Percentiles rank a stretch among this genome's conserved stretches.
These are phyloP conservation scores for Hypomecis punctinalis DNA, from an alignment of 2,888 invertebrate genomes.

Conservation along the genomic window DNA sequence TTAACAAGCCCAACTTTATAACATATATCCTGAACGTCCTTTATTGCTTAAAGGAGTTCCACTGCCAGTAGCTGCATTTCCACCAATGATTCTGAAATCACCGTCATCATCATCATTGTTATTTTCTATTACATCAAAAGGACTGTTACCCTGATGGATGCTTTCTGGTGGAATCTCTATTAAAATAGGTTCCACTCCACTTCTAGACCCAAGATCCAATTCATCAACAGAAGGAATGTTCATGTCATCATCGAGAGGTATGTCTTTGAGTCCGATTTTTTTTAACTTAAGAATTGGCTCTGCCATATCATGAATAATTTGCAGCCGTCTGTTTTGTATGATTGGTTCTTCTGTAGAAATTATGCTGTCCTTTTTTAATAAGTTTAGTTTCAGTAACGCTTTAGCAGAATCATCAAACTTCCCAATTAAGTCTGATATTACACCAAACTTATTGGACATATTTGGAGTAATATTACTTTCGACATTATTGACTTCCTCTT, in stretches of 20 bases:
- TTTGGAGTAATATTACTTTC: background rate
- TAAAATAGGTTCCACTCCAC: background rate
- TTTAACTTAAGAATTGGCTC: background rate
- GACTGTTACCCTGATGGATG: background rate
- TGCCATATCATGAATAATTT: background rate
- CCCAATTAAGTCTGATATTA: background rate
- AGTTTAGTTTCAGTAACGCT: background rate
- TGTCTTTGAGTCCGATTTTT: background rate
- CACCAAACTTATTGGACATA: background rate
- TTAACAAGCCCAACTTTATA: background rate
- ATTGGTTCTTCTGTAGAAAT: background rate
- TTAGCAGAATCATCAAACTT: background rate
- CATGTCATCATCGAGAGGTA: background rate
- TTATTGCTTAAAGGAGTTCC: constrained; percentile 66
- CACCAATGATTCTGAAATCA: constrained; percentile 64
- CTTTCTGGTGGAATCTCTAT: background rate
- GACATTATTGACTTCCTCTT: background rate
- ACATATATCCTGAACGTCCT: constrained; percentile 59
- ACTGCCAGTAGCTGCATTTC: constrained; percentile 68
- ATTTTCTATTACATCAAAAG: constrained; percentile 2
- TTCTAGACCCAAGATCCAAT: constrained; percentile 15
- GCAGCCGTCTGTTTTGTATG: background rate
- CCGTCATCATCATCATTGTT: constrained; percentile 28
- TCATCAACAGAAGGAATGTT: background rate
- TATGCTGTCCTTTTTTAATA: background rate